Conservation (phyloP, 2,113 vertebrate species). For the Scopus umbretta region DNA sequence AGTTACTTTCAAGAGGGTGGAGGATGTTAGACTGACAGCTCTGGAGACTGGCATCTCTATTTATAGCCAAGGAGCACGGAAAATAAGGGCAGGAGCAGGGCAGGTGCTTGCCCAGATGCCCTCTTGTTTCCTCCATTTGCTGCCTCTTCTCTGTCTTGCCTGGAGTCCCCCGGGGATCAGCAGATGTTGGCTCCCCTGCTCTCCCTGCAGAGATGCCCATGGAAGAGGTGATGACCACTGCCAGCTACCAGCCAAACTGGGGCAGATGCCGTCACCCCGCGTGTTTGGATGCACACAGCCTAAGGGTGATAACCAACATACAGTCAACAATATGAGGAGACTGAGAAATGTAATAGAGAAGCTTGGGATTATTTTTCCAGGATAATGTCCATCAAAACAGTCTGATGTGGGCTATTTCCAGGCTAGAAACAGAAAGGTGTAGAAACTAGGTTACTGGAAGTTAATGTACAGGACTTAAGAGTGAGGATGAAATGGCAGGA, state of each 20-base stretch:
- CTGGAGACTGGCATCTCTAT: background rate
- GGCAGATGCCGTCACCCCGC: background rate
- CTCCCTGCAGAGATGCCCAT: background rate
- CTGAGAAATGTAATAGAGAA: background rate
- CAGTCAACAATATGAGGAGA: background rate
- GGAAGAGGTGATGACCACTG: background rate
- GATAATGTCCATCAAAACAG: background rate
- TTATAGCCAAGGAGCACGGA: background rate
- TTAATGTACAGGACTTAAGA: background rate
- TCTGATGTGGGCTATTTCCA: background rate
- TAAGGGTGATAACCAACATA: background rate
- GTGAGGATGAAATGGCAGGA: background rate
- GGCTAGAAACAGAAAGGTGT: background rate
- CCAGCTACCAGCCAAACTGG: background rate
- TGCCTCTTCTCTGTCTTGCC: background rate
- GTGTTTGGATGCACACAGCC: background rate
- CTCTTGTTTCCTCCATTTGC: background rate
- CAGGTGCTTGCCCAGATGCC: background rate
- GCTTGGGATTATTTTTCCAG: background rate
- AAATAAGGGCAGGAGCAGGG: background rate
- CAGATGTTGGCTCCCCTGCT: background rate
- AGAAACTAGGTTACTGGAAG: background rate
- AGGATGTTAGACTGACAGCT: background rate
- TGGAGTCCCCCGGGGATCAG: background rate
- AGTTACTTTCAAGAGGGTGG: background rate